Conservation (phyloP, 2,888 invertebrate species). For the Steinernema carpocapsae region DNA sequence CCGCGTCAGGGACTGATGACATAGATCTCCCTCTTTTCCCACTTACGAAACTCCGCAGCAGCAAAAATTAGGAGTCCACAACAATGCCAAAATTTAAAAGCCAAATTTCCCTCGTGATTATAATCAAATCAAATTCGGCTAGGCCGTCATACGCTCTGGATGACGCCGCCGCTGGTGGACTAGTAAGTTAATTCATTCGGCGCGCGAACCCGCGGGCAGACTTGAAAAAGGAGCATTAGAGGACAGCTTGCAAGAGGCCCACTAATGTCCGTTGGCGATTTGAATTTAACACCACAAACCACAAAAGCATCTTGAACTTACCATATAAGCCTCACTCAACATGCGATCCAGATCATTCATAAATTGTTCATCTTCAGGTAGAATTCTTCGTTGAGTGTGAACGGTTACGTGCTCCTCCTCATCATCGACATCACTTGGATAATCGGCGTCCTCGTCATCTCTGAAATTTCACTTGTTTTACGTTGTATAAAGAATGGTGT, state of each 20-base stretch:
- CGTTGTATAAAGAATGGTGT: neutral
- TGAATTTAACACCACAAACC: neutral
- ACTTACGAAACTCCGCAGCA: neutral
- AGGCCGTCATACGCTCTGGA: neutral
- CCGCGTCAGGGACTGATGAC: neutral
- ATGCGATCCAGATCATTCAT: conserved; percentile 59
- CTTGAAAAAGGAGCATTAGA: conserved; percentile 8
- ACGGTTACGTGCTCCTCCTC: conserved; percentile 45
- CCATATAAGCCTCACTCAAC: conserved; percentile 52
- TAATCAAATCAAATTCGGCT: conserved; percentile 33
- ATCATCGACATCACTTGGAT: conserved; percentile 39
- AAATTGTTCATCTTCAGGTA: conserved; percentile 64
- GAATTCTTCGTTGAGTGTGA: conserved; percentile 39
- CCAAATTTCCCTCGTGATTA: conserved; percentile 31
- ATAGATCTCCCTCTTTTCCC: too few relatives aligned
- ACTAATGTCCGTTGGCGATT: neutral
- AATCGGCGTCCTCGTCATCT: conserved; percentile 31
- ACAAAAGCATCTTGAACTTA: neutral
- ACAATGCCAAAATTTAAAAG: conserved; percentile 30
- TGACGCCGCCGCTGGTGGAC: conserved; percentile 24
- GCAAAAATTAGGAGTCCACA: conserved; percentile 25
- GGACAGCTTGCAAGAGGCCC: neutral
- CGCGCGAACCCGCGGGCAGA: neutral
- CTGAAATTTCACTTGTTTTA: conserved; percentile 5
- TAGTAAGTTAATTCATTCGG: conserved; percentile 32